Conservation (phyloP, 2,797 vertebrate species). For the Rousettus madagascariensis region DNA sequence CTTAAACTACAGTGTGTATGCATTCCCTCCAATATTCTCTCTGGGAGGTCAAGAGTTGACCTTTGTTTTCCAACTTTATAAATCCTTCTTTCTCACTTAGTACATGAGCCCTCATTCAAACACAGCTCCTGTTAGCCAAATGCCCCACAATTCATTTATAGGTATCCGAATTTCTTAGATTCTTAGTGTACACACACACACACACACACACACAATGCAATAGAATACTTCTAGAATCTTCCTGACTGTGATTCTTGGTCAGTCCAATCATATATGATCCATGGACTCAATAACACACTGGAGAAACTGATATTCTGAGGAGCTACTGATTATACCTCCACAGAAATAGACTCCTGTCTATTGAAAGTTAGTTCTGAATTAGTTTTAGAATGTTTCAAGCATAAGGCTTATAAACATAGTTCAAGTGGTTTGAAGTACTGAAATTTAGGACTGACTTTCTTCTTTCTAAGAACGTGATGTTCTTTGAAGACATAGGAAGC, state of each 20-base stretch:
- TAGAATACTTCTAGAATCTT: not conserved
- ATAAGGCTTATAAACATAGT: not conserved
- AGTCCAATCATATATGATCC: not conserved
- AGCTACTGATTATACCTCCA: not conserved
- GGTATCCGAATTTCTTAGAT: not conserved
- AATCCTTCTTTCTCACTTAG: not conserved
- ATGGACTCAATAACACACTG: not conserved
- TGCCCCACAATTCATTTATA: not conserved
- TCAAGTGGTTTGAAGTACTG: not conserved
- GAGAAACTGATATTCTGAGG: not conserved
- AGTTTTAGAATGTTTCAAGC: not conserved
- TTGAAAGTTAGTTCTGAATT: not conserved
- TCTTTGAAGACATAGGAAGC: conserved; percentile 56
- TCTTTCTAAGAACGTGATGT: conserved; percentile 28
- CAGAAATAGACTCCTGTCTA: not conserved
- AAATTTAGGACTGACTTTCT: not conserved
- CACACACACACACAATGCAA: not conserved
- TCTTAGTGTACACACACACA: not conserved
- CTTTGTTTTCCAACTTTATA: not conserved
- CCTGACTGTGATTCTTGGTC: not conserved
- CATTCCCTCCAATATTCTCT: not conserved
- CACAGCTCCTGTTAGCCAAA: not conserved
- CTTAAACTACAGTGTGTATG: not conserved
- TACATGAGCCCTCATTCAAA: not conserved
- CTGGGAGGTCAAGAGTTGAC: not conserved